phyloP scores from a whole-genome alignment of 1,140 invertebrate species.

The Galendromus occidentalis region DNA sequence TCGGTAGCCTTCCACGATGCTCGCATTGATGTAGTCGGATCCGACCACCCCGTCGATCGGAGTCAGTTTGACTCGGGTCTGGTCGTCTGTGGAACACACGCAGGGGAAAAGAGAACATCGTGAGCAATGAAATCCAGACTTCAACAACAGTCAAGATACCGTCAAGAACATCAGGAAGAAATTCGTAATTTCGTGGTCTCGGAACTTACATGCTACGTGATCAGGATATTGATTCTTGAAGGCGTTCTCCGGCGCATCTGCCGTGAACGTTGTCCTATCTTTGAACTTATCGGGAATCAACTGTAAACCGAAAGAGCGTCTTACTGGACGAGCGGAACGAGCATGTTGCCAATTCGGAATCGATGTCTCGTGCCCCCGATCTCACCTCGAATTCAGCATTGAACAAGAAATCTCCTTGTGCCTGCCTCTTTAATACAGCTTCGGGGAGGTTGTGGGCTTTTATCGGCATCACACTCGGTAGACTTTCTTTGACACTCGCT shows the following conservation, averaged over 20 bases:
- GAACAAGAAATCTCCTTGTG: constrained; percentile 20
- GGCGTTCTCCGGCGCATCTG: constrained; percentile 65
- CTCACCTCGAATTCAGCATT: constrained; percentile 18
- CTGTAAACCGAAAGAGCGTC: not conserved
- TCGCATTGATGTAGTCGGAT: constrained; percentile 79
- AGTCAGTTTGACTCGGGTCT: constrained; percentile 60
- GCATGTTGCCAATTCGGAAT: not conserved
- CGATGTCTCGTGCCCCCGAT: too few species aligned
- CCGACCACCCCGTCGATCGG: constrained; percentile 46
- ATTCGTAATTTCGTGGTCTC: too few species aligned
- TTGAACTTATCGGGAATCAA: constrained; percentile 55
- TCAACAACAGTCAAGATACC: too few species aligned
- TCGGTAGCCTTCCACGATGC: constrained; percentile 68
- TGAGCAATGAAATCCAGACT: too few species aligned
- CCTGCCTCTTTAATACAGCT: constrained; percentile 21
- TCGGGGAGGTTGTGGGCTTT: constrained; percentile 20
- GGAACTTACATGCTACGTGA: constrained; percentile 26
- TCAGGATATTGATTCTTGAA: constrained; percentile 30
- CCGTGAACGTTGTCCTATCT: constrained; percentile 62
- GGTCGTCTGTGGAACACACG: constrained; percentile 47
- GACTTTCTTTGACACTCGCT: constrained; percentile 13
- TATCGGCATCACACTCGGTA: constrained; percentile 18
- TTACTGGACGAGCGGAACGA: too few species aligned
- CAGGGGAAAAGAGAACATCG: constrained; percentile 24
- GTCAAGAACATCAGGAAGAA: too few species aligned